Conservation (phyloP, 2,888 invertebrate genomes). For the Phytoseiulus persimilis region DNA sequence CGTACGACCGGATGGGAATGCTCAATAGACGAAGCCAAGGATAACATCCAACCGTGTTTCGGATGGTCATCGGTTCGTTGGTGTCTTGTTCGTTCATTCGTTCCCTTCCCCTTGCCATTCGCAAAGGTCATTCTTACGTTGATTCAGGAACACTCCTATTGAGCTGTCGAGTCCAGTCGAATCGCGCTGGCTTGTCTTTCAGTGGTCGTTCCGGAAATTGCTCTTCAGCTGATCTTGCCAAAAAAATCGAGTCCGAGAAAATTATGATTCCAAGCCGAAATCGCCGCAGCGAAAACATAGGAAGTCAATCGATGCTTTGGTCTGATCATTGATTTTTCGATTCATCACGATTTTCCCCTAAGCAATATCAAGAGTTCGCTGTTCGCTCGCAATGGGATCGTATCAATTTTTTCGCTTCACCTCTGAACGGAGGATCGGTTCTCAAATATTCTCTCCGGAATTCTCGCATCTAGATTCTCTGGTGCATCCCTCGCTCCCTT, state of each 20-base stretch:
- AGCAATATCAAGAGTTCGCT: neutral
- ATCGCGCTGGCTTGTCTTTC: neutral
- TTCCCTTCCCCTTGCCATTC: neutral
- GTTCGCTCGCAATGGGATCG: too few species aligned
- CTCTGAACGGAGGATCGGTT: too few species aligned
- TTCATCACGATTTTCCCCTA: neutral
- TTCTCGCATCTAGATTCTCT: too few species aligned
- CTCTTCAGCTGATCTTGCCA: neutral
- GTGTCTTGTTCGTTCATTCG: neutral
- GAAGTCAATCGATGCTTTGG: neutral
- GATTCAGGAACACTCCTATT: neutral
- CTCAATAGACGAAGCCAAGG: neutral
- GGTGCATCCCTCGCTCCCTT: too few species aligned
- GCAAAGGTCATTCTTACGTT: slow-evolving; percentile 5
- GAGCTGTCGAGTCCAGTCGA: neutral
- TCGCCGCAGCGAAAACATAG: neutral
- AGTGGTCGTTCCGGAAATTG: neutral
- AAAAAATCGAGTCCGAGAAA: neutral
- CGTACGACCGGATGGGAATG: neutral
- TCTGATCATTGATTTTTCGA: neutral
- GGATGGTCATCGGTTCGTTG: neutral
- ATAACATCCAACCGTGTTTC: neutral
- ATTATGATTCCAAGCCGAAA: neutral
- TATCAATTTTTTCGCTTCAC: too few species aligned
- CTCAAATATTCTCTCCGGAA: too few species aligned